phyloP scores from a whole-genome alignment of 2,888 invertebrate species.

The Exocentrus adspersus region DNA sequence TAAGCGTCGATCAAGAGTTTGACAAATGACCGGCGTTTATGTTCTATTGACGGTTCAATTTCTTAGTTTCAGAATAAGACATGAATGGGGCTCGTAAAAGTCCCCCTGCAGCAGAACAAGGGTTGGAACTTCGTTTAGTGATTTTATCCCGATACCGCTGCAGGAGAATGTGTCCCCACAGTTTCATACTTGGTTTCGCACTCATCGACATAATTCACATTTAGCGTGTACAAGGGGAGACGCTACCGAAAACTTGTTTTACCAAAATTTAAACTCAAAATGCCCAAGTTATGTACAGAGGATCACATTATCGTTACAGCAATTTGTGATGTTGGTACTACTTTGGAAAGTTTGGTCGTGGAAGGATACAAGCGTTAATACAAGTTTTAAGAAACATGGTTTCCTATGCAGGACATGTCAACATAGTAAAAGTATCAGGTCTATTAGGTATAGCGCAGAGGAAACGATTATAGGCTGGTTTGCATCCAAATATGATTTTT shows the following conservation, averaged over 20 bases:
- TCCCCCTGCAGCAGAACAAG: background rate
- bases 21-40: background rate
- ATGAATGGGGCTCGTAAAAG: background rate
- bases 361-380: too few species aligned
- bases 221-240: background rate
- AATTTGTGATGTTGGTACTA: too few species aligned
- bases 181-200: background rate
- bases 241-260: background rate
- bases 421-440: too few species aligned
- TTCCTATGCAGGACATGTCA: too few species aligned
- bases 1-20: background rate
- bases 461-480: too few species aligned
- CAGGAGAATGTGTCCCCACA: constrained; percentile 1
- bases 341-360: too few species aligned
- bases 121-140: constrained; percentile 1
- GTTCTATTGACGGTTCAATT: background rate
- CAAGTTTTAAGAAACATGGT: too few species aligned
- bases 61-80: constrained; percentile 1
- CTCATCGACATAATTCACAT: background rate
- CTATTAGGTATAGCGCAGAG: too few species aligned
- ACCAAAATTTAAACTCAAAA: background rate
- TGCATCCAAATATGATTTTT: too few species aligned
- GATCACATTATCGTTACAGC: too few species aligned
- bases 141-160: background rate
- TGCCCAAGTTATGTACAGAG: too few species aligned